Evolutionary conservation across 2,888 invertebrate species (phyloP).

Genomic region (Kryphioiulus occultus): DNA sequence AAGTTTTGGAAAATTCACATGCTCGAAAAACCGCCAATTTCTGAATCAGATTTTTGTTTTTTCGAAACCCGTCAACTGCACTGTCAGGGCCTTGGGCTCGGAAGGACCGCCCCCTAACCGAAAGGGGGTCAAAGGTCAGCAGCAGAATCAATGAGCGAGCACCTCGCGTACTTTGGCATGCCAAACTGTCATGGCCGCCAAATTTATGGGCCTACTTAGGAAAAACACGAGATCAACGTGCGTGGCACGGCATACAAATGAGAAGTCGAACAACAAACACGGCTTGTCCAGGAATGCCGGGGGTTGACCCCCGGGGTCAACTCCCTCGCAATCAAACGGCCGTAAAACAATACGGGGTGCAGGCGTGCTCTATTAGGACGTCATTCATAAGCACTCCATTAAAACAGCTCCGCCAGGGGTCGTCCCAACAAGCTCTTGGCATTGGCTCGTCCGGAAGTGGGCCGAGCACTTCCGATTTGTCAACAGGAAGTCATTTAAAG

Average conservation of each 20-base stretch:
- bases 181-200: not conserved
- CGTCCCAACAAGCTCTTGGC: too few relatives aligned
- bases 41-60: too few relatives aligned
- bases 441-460: too few relatives aligned
- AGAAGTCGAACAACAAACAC: not conserved
- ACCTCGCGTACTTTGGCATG: conserved; percentile 23
- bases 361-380: conserved; percentile 23
- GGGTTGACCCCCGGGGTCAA: conserved; percentile 2
- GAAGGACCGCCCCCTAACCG: not conserved
- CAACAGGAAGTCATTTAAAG: too few relatives aligned
- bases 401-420: not conserved
- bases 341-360: conserved; percentile 23
- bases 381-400: conserved; percentile 6
- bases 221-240: conserved; percentile 2
- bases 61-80: too few relatives aligned
- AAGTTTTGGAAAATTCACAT: too few relatives aligned
- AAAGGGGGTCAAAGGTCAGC: conserved; percentile 12
- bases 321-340: not conserved
- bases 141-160: not conserved
- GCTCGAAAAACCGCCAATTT: too few relatives aligned
- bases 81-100: too few relatives aligned
- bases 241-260: conserved; percentile 1
- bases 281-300: conserved; percentile 23
- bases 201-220: conserved; percentile 23
- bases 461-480: too few relatives aligned